Evolutionary conservation across 2,888 invertebrate genomes (phyloP), one percentile per base, ranked within the genome.

Genomic region (Tinea pellionella): DNA sequence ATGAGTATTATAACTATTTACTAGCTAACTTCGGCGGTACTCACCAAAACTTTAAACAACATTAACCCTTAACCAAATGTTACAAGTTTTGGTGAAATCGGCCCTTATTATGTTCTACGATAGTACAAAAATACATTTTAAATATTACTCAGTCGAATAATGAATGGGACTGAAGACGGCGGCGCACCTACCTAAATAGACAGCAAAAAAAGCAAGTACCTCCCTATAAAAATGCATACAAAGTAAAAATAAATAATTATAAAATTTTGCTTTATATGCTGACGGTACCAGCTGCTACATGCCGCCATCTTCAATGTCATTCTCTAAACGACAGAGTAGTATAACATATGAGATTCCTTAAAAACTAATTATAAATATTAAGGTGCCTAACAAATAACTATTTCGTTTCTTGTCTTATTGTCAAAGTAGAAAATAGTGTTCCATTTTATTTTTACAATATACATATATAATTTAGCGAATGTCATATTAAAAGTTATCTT

Each of bases 1-100:
- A 32, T 57, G 32, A 57, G 57, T 57, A 57, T 57, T 24, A 57
- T 55, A 55, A 37, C 37, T 37, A n/a, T 37, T 24, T 37, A 37
- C 9, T 37, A 9, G 24, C 55, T 47, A 47, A 47, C 47, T 42
- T 42, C 8, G 12, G 12, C 42, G 42, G n/a, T 42, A 4, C 8
- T 42, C 2, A 42, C 42, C 42, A 3, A n/a, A 2, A 24, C 24
- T 24, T n/a, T n/a, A n/a, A n/a, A n/a, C n/a, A n/a, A n/a, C n/a
- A n/a, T n/a, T n/a, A n/a, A n/a, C n/a, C n/a, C n/a, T n/a, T n/a
- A n/a, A n/a, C n/a, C n/a, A n/a, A n/a, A n/a, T n/a, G n/a, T n/a
- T n/a, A n/a, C n/a, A 24, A 24, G 6, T 24, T 24, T 24, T 24
- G 24, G 24, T 24, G 6, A 24, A 24, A 24, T 6, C 24, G 6